Percentiles rank a stretch among this genome's conserved stretches.
These are phyloP conservation scores for Pycnonotus jocosus DNA, from an alignment of 2,113 vertebrate species.

Conservation along the genomic window DNA sequence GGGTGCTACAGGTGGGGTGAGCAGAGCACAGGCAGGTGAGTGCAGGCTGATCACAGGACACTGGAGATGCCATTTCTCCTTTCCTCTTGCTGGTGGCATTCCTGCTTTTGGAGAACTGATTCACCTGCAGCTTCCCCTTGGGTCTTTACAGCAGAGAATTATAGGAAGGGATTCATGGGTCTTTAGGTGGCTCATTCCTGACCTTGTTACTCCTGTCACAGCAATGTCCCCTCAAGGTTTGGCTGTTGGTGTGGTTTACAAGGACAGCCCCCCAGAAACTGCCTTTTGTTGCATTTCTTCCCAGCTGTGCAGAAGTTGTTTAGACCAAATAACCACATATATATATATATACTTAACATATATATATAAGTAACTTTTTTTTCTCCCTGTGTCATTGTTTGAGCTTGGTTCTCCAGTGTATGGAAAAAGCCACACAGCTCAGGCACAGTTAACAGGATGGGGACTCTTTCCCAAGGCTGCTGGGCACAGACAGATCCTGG, in stretches of 20 bases:
- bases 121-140: background rate
- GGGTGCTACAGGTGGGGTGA: background rate
- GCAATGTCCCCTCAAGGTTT: background rate
- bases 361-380: background rate
- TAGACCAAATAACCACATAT: background rate
- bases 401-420: background rate
- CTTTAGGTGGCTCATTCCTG: background rate
- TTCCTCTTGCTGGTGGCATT: background rate
- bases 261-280: background rate
- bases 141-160: background rate
- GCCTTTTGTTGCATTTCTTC: background rate
- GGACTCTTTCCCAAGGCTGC: background rate
- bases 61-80: background rate
- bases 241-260: background rate
- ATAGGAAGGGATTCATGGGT: background rate
- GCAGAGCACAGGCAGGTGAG: background rate
- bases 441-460: background rate
- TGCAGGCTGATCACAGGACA: background rate
- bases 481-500: slow-evolving; percentile 11
- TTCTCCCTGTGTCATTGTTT: background rate
- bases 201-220: background rate
- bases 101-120: background rate
- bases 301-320: background rate
- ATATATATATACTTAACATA: background rate
- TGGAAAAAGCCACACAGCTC: background rate